Percentiles rank a stretch among this genome's conserved stretches.
These are phyloP conservation scores for Dendrolimus houi DNA, from an alignment of 2,888 invertebrate genomes.

Conservation along the genomic window DNA sequence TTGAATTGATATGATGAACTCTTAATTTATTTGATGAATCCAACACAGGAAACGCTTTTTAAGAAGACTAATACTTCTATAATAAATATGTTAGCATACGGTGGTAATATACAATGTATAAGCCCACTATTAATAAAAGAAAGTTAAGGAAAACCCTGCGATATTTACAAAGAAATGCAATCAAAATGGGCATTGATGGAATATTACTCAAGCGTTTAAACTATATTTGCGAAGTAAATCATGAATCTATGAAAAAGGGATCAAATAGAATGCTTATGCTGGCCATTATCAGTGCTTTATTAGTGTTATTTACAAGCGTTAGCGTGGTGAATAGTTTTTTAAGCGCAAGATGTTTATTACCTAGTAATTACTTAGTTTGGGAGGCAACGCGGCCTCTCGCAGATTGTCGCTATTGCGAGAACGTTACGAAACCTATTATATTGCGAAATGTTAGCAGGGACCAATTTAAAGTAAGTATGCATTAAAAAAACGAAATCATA, in stretches of 20 bases:
- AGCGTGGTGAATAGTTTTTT: constrained; percentile 47
- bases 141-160: constrained; percentile 18
- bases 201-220: constrained; percentile 33
- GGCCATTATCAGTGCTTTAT: constrained; percentile 25
- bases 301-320: constrained; percentile 33
- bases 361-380: constrained; percentile 91
- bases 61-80: too few relatives aligned
- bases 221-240: constrained; percentile 34
- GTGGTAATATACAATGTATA: constrained; percentile 16
- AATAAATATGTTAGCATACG: background rate
- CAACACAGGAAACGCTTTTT: too few relatives aligned
- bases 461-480: constrained; percentile 75
- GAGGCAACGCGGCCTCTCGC: constrained; percentile 90
- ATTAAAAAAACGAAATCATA: background rate
- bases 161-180: constrained; percentile 39
- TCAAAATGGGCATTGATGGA: constrained; percentile 36
- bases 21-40: too few relatives aligned
- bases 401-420: constrained; percentile 86
- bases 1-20: too few relatives aligned
- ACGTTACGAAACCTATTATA: constrained; percentile 80
- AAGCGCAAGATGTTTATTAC: constrained; percentile 84
- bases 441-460: constrained; percentile 81
- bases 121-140: constrained; percentile 7
- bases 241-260: constrained; percentile 23
- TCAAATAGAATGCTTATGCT: constrained; percentile 31